phyloP scores from a whole-genome alignment of 2,113 vertebrate genomes.

The Edolisoma coerulescens region DNA sequence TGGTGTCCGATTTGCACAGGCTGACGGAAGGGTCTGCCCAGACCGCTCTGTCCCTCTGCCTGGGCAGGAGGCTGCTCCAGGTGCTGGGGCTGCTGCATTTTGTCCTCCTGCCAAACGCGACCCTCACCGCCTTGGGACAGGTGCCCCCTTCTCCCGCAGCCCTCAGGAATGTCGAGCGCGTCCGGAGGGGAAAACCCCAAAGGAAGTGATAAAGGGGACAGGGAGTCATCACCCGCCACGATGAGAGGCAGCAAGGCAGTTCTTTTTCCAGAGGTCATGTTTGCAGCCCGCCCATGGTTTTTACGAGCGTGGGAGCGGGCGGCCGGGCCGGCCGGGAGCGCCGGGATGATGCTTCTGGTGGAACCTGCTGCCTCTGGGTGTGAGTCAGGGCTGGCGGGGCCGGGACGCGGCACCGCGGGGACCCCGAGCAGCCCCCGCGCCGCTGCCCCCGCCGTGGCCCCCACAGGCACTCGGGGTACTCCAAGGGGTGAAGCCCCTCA shows the following conservation, averaged over 20 bases:
- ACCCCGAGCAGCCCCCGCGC: background rate
- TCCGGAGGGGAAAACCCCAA: background rate
- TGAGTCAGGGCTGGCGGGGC: background rate
- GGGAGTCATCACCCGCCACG: background rate
- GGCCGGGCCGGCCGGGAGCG: background rate
- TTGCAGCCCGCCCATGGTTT: slow-evolving; percentile 41
- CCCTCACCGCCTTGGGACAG: background rate
- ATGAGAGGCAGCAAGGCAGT: background rate
- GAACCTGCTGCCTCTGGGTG: slow-evolving; percentile 60
- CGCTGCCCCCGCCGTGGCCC: accelerated
- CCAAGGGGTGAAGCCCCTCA: background rate
- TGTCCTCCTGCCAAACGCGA: background rate
- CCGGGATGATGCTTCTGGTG: slow-evolving; percentile 48
- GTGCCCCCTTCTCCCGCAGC: background rate
- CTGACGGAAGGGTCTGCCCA: background rate
- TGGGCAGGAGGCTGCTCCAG: background rate
- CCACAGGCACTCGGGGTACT: accelerated
- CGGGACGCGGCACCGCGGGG: background rate
- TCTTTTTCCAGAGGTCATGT: slow-evolving; percentile 17
- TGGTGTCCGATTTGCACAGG: background rate
- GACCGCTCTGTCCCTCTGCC: background rate
- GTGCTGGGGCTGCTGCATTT: background rate
- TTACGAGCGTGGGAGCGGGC: slow-evolving; percentile 62
- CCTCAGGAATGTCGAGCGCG: background rate
- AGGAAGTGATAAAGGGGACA: slow-evolving; percentile 38